Evolutionary conservation across 2,113 vertebrate genomes (phyloP), one percentile per base, ranked within the genome.

Genomic region (Rhea americana): DNA sequence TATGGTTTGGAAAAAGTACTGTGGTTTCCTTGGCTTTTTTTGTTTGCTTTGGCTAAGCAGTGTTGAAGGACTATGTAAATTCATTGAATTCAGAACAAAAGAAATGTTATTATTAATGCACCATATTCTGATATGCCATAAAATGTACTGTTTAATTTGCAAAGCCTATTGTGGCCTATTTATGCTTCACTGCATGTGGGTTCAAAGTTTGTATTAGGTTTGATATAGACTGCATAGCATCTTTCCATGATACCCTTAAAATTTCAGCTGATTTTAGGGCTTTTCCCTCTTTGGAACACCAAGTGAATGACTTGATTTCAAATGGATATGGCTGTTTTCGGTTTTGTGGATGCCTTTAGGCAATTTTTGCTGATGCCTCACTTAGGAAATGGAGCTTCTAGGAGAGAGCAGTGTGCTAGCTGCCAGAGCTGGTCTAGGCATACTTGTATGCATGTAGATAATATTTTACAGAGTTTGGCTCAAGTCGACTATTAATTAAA

Each of bases 31-130:
- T 97, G 97, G 53, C 10, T 56, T 93, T 96, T 95, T 97, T 97
- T 96, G 91, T 97, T 97, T 98, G 97, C 97, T 97, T 96, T 97
- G 96, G 96, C 97, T 97, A 95, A 97, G 95, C 95, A 61, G 78
- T 89, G 93, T 86, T 96, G 97, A 97, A 97, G 96, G 96, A 95
- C 95, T 96, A 97, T 97, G 96, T 87, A 94, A 97, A 97, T 96
- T 97, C 97, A 96, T 82, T 97, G 96, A 94, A 87, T 96, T 53
- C 0, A 59, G 93, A 96, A 98, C 97, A 97, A 97, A 97, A 96
- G 20, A 87, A 94, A 94, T 93, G 96, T 96, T 97, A 97, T 98
- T 97, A 96, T 96, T 96, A 96, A 97, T 70, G 93, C 13, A 1
- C 91, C 6, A 11, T 22, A 86, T 93, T 95, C 85, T 73, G 96